Conservation (phyloP, 2,797 vertebrate genomes). For the Pampus argenteus region DNA sequence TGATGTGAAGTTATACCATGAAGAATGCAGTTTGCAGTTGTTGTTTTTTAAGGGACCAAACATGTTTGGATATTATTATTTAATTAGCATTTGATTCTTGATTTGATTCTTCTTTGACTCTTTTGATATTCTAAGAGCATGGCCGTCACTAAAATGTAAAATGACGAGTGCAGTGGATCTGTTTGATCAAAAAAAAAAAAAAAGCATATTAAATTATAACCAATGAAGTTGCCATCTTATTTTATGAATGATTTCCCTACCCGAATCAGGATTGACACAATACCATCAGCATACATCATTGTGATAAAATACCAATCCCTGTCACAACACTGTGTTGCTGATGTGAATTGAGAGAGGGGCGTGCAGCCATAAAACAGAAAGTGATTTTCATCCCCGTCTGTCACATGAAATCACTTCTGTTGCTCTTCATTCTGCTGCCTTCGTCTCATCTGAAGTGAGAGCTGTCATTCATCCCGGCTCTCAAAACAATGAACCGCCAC, state of each 20-base stretch:
- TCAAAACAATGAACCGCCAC: slow-evolving; percentile 29
- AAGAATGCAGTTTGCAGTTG: background rate
- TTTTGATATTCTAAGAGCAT: background rate
- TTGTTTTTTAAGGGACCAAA: background rate
- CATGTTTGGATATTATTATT: background rate
- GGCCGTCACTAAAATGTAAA: background rate
- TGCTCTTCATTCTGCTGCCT: slow-evolving; percentile 32
- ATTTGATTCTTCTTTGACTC: no score
- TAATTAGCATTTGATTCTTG: background rate
- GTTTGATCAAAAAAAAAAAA: slow-evolving; percentile 1
- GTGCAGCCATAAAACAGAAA: slow-evolving; percentile 34
- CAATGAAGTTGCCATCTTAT: background rate
- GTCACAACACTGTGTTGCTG: slow-evolving; percentile 27
- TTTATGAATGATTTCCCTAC: slow-evolving; percentile 4
- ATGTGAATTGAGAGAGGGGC: slow-evolving; percentile 33
- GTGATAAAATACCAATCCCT: slow-evolving; percentile 16
- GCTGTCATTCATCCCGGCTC: slow-evolving; percentile 49
- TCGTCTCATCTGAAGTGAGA: slow-evolving; percentile 53
- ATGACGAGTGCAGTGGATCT: background rate
- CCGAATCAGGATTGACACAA: background rate
- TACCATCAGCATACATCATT: slow-evolving; percentile 1
- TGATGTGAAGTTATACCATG: background rate
- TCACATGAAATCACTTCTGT: slow-evolving; percentile 60
- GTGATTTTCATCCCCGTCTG: slow-evolving; percentile 50
- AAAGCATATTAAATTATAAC: background rate